Evolutionary conservation across 2,113 vertebrate species (phyloP).

Genomic region (Larimichthys crocea): DNA sequence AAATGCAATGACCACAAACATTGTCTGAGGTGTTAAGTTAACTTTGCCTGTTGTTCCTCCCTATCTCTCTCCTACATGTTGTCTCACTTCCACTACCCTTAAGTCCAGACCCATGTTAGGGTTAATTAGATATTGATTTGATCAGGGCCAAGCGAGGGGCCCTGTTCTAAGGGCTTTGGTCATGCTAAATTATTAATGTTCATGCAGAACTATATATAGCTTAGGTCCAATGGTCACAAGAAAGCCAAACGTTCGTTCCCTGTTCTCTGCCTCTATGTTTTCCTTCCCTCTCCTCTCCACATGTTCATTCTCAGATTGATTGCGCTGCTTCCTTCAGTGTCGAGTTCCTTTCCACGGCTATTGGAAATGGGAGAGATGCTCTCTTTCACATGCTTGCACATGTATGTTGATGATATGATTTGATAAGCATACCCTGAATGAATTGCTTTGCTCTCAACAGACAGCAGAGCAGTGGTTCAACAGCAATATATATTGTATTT

Average conservation of each 20-base stretch:
- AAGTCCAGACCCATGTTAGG: conserved; percentile 27
- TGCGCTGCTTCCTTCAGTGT: conserved; percentile 36
- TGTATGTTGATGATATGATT: conserved; percentile 33
- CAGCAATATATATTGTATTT: conserved; percentile 7
- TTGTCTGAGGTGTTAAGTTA: background rate
- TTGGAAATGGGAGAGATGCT: conserved; percentile 35
- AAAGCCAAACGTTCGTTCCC: conserved; percentile 30
- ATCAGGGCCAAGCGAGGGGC: conserved; percentile 47
- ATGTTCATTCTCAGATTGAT: conserved; percentile 36
- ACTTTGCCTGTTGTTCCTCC: background rate
- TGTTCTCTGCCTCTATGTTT: background rate
- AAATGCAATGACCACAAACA: background rate
- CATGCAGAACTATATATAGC: conserved; percentile 70
- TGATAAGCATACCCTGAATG: conserved; percentile 23
- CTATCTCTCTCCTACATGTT: background rate
- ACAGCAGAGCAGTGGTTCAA: background rate
- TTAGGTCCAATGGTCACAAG: conserved; percentile 53
- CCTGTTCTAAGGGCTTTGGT: conserved; percentile 53
- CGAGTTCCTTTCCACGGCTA: conserved; percentile 14
- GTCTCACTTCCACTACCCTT: conserved; percentile 30
- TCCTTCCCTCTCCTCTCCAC: conserved; percentile 13
- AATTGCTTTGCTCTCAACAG: conserved; percentile 41
- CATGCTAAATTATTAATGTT: conserved; percentile 78
- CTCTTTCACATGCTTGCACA: background rate
- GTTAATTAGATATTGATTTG: conserved; percentile 77